phyloP scores from a whole-genome alignment of 2,797 vertebrate genomes.

The Sebastes trivittatus region DNA sequence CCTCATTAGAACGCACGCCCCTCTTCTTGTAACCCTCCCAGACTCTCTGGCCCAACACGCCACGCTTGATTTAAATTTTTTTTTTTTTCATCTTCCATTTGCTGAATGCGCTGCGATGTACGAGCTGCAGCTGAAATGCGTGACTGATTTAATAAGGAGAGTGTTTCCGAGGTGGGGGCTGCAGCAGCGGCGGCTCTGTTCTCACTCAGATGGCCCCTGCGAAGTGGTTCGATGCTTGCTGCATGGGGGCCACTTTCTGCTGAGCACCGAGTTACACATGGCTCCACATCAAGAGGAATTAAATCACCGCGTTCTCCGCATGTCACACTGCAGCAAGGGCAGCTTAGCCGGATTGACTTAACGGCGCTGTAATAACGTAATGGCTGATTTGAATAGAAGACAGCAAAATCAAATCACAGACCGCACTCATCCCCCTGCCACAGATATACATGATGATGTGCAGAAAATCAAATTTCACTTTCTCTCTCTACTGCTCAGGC shows the following conservation, averaged over 20 bases:
- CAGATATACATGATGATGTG: background rate
- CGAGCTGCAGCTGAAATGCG: slow-evolving; percentile 58
- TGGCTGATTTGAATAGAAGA: slow-evolving; percentile 40
- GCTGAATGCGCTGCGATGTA: slow-evolving; percentile 60
- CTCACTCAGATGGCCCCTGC: slow-evolving; percentile 33
- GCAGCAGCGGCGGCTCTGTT: slow-evolving; percentile 30
- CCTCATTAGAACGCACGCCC: slow-evolving; percentile 43
- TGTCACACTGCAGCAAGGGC: slow-evolving; percentile 64
- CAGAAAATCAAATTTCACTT: background rate
- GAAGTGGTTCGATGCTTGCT: slow-evolving; percentile 51
- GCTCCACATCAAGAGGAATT: slow-evolving; percentile 73
- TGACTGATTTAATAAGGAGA: slow-evolving; percentile 74
- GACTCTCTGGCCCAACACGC: slow-evolving; percentile 19
- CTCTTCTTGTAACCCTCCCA: slow-evolving; percentile 16
- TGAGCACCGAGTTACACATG: slow-evolving; percentile 72
- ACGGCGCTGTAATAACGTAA: slow-evolving; percentile 39
- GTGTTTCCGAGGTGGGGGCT: slow-evolving; percentile 38
- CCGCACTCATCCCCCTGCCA: background rate
- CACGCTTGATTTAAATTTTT: slow-evolving; percentile 41
- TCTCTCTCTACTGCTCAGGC: background rate
- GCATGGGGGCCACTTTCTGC: slow-evolving; percentile 75
- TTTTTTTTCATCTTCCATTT: slow-evolving; percentile 24
- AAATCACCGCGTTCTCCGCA: slow-evolving; percentile 62
- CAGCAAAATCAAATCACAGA: slow-evolving; percentile 30
- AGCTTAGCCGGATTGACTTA: slow-evolving; percentile 59